Base-by-base conservation (phyloP, 92 coral and sea anemone genomes). In the Bergia puertoricense region DNA sequence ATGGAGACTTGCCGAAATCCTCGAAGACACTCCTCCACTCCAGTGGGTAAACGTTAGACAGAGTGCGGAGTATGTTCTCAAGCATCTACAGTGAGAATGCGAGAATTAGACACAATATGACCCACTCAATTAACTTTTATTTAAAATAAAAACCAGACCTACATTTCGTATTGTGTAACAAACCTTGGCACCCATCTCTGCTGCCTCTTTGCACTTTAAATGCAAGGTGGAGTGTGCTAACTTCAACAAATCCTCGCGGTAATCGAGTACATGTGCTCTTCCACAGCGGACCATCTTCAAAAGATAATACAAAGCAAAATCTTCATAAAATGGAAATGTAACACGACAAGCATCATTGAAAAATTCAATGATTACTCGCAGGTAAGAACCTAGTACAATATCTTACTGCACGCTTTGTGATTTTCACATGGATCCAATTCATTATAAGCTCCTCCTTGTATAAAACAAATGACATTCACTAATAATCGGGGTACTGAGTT, bases 151-250 rank as follows among this genome's bases (percentile, higher is more conserved):
- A 22, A 82, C 59, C 51, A 84, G 22, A 8, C 4, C 15, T 77
- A 46, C 43, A 45, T 36, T 50, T 48, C 68, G 10, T 39, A 84
- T 41, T 37, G 59, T 36, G 45, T 9, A 18, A 80, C 92, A 20
- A 50, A 97, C 99, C 92, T 93, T 97, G 1, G 98, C 97, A 44
- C 95, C 98, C 71, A 97, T 48, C 59, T 95, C 93, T 20, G 96
- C 98, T 18, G 96, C 99, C 76, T 93, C 94, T 88, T 97, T 97
- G 93, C 98, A 95, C 91, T 95, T 97, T 11, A 97, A 85, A 67
- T 92, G 94, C 45, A 97, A 85, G 16, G 97, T 91, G 18, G 92
- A 82, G 48, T 95, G 92, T 5, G 95, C 83, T 22, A 91, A 86
- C 8, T 92, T 89, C 45, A 90, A 76, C 13, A 97, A 91, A 50